Base-by-base conservation (phyloP, 2,888 invertebrate genomes). In the Apodemia mormo region DNA sequence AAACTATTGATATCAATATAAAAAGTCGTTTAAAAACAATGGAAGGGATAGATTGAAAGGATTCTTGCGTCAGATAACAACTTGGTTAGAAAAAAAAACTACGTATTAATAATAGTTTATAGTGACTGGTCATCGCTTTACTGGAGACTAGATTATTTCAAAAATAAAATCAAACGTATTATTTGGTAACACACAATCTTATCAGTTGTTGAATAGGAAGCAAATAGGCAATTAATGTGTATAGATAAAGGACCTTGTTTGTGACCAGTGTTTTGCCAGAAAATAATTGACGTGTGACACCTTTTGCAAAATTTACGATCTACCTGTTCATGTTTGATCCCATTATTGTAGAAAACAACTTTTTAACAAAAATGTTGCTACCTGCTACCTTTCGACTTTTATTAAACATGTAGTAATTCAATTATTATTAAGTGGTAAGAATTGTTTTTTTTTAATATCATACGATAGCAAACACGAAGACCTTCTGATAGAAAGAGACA, bases 1-100 rank as follows among this genome's bases (percentile, higher is more conserved):
- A 90, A 37, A 92, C 90, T 89, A 90, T 90, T 89, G 90, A 90
- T 92, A 92, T 90, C 91, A 87, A 87, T 82, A 90, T 84, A 92
- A 93, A 88, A 91, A 92, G 86, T 84, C 86, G 80, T 81, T 84
- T 85, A 93, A 92, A 93, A 93, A 93, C 93, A 93, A 93, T 92
- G 89, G 91, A 86, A 86, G 83, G 86, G 89, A 89, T 85, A 87
- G 89, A 90, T 91, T 87, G 91, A 92, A 92, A 91, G 93, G 92
- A 91, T 92, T 88, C 89, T 78, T 76, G 81, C 76, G 85, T 84
- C 81, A 88, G 92, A 92, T 92, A 93, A 90, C 83, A 79, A 86
- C 82, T 74, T 75, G 79, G 82, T 83, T 85, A 80, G 82, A 84
- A 86, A 87, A 86, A 87, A 85, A 86, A 87, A 83, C 84, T 88